Percentiles rank a stretch among this genome's conserved stretches.
Evolutionary conservation across 2,888 invertebrate genomes (phyloP).

Genomic region (Ophioninae sp.): DNA sequence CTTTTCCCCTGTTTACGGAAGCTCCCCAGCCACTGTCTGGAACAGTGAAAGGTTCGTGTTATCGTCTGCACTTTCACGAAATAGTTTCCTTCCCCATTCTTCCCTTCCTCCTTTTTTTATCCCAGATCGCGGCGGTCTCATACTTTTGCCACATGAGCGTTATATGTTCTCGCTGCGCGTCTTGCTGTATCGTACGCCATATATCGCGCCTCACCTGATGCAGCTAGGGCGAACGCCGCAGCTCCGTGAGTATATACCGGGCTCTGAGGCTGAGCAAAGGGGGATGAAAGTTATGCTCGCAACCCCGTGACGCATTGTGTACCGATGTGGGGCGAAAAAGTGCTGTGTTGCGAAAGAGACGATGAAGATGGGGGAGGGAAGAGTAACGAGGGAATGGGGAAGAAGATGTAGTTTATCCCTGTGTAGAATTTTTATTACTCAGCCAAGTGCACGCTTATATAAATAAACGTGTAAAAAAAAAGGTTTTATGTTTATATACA

Average conservation of each 20-base stretch:
- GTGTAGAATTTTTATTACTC: constrained; percentile 53
- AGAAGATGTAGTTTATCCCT: constrained; percentile 40
- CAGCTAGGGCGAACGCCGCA: constrained; percentile 20
- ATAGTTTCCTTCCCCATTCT: constrained; percentile 27
- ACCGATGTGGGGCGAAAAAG: constrained; percentile 17
- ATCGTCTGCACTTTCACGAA: constrained; percentile 50
- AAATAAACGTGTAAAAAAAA: constrained; percentile 15
- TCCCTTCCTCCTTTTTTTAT: constrained; percentile 14
- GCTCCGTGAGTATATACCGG: constrained; percentile 22
- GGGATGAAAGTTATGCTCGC: constrained; percentile 53
- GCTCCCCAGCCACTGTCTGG: constrained; percentile 28
- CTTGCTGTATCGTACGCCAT: constrained; percentile 30
- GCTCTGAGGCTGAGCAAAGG: constrained; percentile 14
- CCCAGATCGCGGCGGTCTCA: neutral
- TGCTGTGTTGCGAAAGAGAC: neutral
- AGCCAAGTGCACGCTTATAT: constrained; percentile 6
- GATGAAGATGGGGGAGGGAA: neutral
- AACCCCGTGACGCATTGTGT: constrained; percentile 42
- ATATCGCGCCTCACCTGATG: constrained; percentile 45
- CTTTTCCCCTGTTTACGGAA: constrained; percentile 4
- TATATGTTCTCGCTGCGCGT: constrained; percentile 28
- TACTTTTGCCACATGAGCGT: constrained; percentile 37
- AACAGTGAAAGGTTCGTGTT: constrained; percentile 42
- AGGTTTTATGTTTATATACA: neutral
- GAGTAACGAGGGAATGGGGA: constrained; percentile 4